These are phyloP conservation scores for Melanostigma gelatinosum DNA, from an alignment of 2,113 vertebrate genomes.

Conservation along the genomic window DNA sequence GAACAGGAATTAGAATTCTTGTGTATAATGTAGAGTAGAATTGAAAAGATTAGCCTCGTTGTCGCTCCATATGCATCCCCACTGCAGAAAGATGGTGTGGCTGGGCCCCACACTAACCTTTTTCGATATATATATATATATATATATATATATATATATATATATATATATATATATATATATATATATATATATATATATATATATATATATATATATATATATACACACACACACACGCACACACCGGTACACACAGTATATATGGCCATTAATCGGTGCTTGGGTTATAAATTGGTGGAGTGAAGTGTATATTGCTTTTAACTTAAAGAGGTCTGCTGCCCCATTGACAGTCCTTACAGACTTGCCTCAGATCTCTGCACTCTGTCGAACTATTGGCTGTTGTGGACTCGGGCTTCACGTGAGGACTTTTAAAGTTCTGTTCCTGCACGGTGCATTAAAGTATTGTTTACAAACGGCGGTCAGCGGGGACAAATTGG, in stretches of 20 bases:
- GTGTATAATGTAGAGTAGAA: too few species aligned
- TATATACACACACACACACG: too few species aligned
- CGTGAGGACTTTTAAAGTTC: slow-evolving; percentile 11
- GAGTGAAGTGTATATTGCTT: neutral
- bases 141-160: too few species aligned
- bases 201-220: neutral
- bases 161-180: neutral
- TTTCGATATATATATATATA: neutral
- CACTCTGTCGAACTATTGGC: slow-evolving; percentile 22
- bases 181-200: neutral
- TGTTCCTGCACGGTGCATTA: slow-evolving; percentile 13
- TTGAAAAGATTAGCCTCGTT: too few species aligned
- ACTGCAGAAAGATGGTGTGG: too few species aligned
- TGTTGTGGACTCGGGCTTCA: slow-evolving; percentile 20
- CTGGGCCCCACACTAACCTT: too few species aligned
- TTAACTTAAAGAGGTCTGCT: slow-evolving; percentile 7
- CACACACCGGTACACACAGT: neutral
- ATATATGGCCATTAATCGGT: slow-evolving; percentile 5
- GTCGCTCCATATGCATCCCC: too few species aligned
- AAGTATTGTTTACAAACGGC: slow-evolving; percentile 19
- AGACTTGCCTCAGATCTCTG: slow-evolving; percentile 12
- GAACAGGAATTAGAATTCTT: too few species aligned
- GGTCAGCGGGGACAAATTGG: slow-evolving; percentile 10
- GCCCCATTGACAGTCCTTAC: neutral
- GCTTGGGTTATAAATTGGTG: neutral